A percentile compares a stretch with the other conserved stretches of the same genome.
phyloP scores from a whole-genome alignment of 2,797 vertebrate genomes.

The Hyperoplus lanceolatus region DNA sequence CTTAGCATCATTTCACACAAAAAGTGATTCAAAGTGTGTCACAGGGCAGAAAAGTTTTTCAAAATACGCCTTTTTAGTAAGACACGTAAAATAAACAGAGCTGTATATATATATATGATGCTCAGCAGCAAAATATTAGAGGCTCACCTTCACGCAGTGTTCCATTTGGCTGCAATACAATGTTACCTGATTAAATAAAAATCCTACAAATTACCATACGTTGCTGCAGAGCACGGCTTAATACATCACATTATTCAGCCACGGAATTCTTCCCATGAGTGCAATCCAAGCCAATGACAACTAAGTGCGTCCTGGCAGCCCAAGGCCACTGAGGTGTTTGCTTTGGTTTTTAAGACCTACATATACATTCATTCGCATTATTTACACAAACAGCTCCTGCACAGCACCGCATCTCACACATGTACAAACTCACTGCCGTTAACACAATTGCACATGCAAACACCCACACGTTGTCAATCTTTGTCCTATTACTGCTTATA shows the following conservation, averaged over 20 bases:
- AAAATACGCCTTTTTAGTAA: background rate
- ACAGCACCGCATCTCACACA: conserved; percentile 27
- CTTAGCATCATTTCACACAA: conserved; percentile 20
- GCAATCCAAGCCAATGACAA: conserved; percentile 77
- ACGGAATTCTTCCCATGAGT: conserved; percentile 71
- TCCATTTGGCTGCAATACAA: conserved; percentile 65
- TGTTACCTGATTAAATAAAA: conserved; percentile 78
- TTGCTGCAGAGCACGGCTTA: conserved; percentile 71
- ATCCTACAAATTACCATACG: conserved; percentile 74
- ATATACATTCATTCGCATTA: conserved; percentile 64
- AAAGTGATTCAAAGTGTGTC: conserved; percentile 50
- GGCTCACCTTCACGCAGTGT: conserved; percentile 57
- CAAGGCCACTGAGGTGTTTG: conserved; percentile 73
- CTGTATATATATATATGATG: conserved; percentile 32
- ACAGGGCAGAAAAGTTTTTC: conserved; percentile 23
- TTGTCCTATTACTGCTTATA: conserved; percentile 69
- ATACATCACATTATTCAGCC: conserved; percentile 78
- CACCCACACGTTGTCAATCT: conserved; percentile 62
- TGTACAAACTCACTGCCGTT: conserved; percentile 17
- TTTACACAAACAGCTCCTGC: conserved; percentile 47
- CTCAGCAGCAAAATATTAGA: conserved; percentile 50
- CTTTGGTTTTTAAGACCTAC: conserved; percentile 64
- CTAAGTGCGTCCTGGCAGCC: conserved; percentile 68
- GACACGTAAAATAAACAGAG: conserved; percentile 45
- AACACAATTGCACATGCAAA: conserved; percentile 14